Evolutionary conservation across 2,113 vertebrate genomes (phyloP).

Genomic region (Dipodomys merriami): DNA sequence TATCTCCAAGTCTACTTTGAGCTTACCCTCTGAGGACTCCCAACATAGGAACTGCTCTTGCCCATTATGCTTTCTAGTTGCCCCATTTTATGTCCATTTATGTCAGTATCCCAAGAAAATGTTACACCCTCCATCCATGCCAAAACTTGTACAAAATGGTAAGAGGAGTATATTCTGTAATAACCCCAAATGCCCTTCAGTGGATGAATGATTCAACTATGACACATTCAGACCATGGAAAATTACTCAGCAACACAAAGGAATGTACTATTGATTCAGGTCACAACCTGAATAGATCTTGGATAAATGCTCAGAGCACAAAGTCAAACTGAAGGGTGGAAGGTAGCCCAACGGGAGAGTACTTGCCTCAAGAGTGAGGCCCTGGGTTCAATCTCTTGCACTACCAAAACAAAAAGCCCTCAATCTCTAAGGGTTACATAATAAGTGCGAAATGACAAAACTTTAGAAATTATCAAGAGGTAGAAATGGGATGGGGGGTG

Average conservation of each 20-base stretch:
- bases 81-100: background rate
- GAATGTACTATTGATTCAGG: background rate
- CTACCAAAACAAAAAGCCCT: too few species aligned
- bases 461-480: conserved; percentile 26
- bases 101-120: background rate
- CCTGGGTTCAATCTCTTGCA: too few species aligned
- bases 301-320: background rate
- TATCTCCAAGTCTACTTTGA: conserved; percentile 1
- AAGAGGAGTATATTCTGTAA: conserved; percentile 37
- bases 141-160: background rate
- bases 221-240: background rate
- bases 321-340: background rate
- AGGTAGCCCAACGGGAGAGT: too few species aligned
- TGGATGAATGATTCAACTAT: conserved; percentile 12
- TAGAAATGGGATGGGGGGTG: background rate
- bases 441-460: conserved; percentile 33
- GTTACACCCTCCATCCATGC: background rate
- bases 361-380: too few species aligned
- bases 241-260: conserved; percentile 24
- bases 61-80: background rate
- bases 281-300: conserved; percentile 24
- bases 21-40: background rate
- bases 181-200: background rate
- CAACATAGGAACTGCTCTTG: conserved; percentile 8
- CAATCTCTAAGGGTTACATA: conserved; percentile 10